A percentile compares a stretch with the other conserved stretches of the same genome.
phyloP scores from a whole-genome alignment of 2,113 vertebrate genomes.

The Machaerirhynchus nigripectus region DNA sequence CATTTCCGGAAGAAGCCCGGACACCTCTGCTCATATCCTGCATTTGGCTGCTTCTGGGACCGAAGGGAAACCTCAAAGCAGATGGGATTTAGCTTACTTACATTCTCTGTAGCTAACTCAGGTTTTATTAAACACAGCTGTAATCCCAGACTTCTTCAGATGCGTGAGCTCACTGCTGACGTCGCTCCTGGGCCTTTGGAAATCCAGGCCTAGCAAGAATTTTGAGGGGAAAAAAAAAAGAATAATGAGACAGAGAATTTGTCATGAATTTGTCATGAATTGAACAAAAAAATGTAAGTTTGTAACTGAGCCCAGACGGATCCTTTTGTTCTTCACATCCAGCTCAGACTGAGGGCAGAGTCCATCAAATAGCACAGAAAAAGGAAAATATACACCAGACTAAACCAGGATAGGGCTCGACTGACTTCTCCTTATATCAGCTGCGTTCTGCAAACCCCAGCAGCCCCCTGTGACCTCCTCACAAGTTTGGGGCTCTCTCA shows the following conservation, averaged over 20 bases:
- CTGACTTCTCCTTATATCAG: not conserved
- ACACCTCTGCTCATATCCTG: constrained; percentile 77
- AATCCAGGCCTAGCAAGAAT: not conserved
- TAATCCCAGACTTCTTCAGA: constrained; percentile 25
- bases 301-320: not conserved
- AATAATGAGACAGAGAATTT: not conserved
- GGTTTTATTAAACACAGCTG: constrained; percentile 62
- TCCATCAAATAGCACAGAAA: not conserved
- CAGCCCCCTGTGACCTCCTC: not conserved
- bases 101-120: constrained; percentile 57
- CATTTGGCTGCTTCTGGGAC: constrained; percentile 55
- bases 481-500: not conserved
- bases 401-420: not conserved
- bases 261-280: not conserved
- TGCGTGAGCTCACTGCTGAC: constrained; percentile 10
- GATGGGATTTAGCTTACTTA: constrained; percentile 75
- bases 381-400: not conserved
- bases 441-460: not conserved
- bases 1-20: constrained; percentile 62
- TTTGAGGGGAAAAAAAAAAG: not conserved
- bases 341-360: not conserved
- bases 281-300: not conserved
- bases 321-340: not conserved
- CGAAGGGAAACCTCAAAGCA: constrained; percentile 69
- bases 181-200: not conserved